Evolutionary conservation across 2,797 vertebrate genomes (phyloP).

Genomic region (Capromys pilorides): DNA sequence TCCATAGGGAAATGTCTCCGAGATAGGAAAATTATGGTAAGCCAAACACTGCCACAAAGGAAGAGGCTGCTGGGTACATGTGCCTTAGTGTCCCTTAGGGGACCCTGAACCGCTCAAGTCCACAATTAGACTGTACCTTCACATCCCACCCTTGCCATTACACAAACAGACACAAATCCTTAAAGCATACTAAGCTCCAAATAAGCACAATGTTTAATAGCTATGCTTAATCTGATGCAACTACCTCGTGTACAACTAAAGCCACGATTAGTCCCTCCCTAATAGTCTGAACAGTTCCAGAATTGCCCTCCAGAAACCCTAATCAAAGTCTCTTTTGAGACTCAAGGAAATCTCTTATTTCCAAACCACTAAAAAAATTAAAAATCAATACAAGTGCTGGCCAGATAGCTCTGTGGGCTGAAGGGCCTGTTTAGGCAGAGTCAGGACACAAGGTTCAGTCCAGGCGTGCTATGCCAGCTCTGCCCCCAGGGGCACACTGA

Average conservation of each 20-base stretch:
- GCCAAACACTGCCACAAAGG: too few species aligned
- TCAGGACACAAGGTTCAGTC: too few species aligned
- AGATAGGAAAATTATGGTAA: too few species aligned
- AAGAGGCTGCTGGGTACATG: too few species aligned
- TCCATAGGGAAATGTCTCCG: too few species aligned
- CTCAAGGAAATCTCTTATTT: neutral
- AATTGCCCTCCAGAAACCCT: neutral
- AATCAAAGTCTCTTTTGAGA: neutral
- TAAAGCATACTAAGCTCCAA: neutral
- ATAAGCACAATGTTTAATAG: neutral
- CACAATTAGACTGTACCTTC: too few species aligned
- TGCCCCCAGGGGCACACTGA: too few species aligned
- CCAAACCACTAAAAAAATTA: neutral
- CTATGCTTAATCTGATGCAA: neutral
- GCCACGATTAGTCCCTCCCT: neutral
- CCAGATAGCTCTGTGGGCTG: too few species aligned
- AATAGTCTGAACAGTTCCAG: neutral
- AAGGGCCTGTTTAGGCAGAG: too few species aligned
- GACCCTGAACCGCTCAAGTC: too few species aligned
- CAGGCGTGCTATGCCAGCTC: too few species aligned
- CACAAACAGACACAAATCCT: neutral
- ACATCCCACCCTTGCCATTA: neutral
- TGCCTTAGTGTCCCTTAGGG: too few species aligned
- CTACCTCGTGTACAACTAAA: neutral
- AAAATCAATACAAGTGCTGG: neutral